phyloP scores from a whole-genome alignment of 2,797 vertebrate genomes.

The Sparidentex hasta region DNA sequence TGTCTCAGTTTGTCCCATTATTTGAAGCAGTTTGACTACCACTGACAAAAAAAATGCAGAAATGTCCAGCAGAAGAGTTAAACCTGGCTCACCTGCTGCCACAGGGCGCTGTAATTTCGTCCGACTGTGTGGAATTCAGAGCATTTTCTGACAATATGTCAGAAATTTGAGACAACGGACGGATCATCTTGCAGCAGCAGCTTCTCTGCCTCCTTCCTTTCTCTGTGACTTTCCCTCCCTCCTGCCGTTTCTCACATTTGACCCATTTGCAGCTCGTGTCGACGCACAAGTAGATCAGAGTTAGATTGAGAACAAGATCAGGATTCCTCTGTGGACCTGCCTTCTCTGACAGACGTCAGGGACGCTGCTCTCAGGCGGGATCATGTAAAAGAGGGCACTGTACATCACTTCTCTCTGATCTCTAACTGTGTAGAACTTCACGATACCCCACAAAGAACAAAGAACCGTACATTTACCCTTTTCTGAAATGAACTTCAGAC shows the following conservation, averaged over 20 bases:
- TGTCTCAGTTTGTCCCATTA: not conserved
- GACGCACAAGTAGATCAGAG: conserved; percentile 32
- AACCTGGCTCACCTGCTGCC: not conserved
- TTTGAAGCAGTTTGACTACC: not conserved
- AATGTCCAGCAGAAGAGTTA: not conserved
- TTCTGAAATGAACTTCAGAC: not conserved
- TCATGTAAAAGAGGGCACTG: conserved; percentile 33
- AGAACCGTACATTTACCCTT: too few relatives aligned
- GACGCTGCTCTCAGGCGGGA: not conserved
- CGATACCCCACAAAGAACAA: not conserved
- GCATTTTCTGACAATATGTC: not conserved
- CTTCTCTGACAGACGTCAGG: conserved; percentile 12
- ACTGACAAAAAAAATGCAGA: too few relatives aligned
- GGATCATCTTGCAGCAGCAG: not conserved
- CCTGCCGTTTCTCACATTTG: conserved; percentile 20
- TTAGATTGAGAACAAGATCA: conserved; percentile 30
- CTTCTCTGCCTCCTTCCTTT: not conserved
- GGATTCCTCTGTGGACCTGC: conserved; percentile 26
- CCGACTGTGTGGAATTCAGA: not conserved
- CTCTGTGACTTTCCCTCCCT: not conserved
- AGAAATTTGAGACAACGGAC: not conserved
- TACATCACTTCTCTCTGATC: conserved; percentile 4
- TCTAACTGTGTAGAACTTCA: not conserved
- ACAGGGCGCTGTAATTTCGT: not conserved
- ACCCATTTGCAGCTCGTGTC: conserved; percentile 31